Evolutionary conservation across 2,888 invertebrate species (phyloP), one percentile per base, ranked within the genome.

Genomic region (Diarsia rubi): DNA sequence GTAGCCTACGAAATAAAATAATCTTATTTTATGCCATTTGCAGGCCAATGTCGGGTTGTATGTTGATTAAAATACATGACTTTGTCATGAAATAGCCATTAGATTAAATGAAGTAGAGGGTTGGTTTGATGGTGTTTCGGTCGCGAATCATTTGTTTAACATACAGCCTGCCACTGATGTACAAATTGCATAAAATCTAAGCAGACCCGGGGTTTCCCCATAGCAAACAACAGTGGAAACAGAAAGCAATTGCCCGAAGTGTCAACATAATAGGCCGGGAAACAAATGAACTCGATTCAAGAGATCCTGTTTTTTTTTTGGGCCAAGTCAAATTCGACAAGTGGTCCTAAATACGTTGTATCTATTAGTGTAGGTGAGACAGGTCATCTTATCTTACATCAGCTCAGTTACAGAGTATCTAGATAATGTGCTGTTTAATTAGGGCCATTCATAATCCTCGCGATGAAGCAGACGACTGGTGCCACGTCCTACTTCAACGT

Each of bases 381-480:
- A 42, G 75, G 66, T 63, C 66, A 67, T 44, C 44, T 57, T 74
- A 80, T 74, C 62, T 67, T 19, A 63, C 74, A 11, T 62, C 52
- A 79, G 54, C 42, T 45, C 9, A 57, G 52, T 71, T n/a, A 65
- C 24, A 8, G 47, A 62, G 21, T 73, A 37, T 62, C 65, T 42
- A 57, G 31, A 74, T 63, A 67, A 67, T 80, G 27, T 27, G 49
- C 21, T 67, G 73, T 73, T 79, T 66, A 63, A 73, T 63, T 60
- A 67, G 44, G 73, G 60, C 54, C 14, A 62, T 16, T 62, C n/a
- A 44, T 66, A 62, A 73, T 73, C 47, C 52, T 73, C 14, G 11
- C 12, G 42, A 19, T 37, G 44, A 57, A 47, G 42, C 12, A 44
- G 42, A 27, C 24, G 11, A 59, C 9, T 11, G 3, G 14, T 42